Base-by-base conservation (phyloP, 2,113 vertebrate genomes). In the Ceyx margarethae region DNA sequence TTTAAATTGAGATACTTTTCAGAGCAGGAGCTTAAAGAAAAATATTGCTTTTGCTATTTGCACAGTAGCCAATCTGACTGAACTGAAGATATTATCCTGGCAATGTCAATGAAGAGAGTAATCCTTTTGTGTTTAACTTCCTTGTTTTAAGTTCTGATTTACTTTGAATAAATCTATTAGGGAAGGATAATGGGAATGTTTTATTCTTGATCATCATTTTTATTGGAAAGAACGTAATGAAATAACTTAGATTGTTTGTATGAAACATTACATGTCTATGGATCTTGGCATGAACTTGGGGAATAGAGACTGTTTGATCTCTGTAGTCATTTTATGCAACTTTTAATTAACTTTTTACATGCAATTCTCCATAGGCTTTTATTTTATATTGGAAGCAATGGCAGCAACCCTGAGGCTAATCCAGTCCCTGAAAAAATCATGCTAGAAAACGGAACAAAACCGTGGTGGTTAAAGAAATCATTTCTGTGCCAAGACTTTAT, bases 331-430 rank as follows among this genome's bases (percentile, higher is more conserved):
- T 91, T 95, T 56, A 80, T 93, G 82, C 67, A 74, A 65, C 53
- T 81, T 89, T 56, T 89, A 94, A 93, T 94, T 93, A 90, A 85
- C 65, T 83, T 93, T 74, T 80, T 87, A 78, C 62, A 56, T 81
- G 12, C 13, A 72, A 62, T 13, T 95, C 76, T 96, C 88, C 40
- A 13, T 48, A 37, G 66, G 17, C 54, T 87, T 81, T 35, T 90
- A 22, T 75, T 92, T 81, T 57, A 60, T 64, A 46, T 28, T 91
- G 71, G 9, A 81, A 91, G 46, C 12, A 51, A 50, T 46, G 31
- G 62, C 25, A 81, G 46, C 54, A 85, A 64, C 61, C 46, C 57
- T 68, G 42, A 81, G 20, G 37, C 33, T 85, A 91, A 85, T 28
- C 3, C n/a, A 68, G 14, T 66, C 61, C 23, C 80, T 81, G 33